Percentiles rank a stretch among this genome's conserved stretches.
These are phyloP conservation scores for Tenthredo livida DNA, from an alignment of 2,888 invertebrate genomes.

Conservation along the genomic window DNA sequence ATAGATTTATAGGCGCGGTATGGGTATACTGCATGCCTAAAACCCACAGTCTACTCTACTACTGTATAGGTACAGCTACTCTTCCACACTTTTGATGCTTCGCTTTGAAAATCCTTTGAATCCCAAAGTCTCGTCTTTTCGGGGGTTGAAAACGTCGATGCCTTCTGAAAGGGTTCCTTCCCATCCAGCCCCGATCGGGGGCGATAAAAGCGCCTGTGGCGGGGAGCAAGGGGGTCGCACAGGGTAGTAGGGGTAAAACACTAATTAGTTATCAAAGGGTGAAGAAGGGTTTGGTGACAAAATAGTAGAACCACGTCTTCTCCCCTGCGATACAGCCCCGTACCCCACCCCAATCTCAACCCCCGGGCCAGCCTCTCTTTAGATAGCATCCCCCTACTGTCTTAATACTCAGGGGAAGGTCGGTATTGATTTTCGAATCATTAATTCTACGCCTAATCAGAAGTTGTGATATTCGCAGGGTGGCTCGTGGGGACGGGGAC, in stretches of 20 bases:
- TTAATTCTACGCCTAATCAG: slow-evolving; percentile 78
- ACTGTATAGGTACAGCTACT: slow-evolving; percentile 18
- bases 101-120: slow-evolving; percentile 76
- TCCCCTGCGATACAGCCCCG: slow-evolving; percentile 56
- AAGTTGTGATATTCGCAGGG: slow-evolving; percentile 61
- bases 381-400: slow-evolving; percentile 65
- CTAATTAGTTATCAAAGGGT: slow-evolving; percentile 84
- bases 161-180: slow-evolving; percentile 70
- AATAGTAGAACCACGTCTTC: slow-evolving; percentile 71
- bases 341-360: slow-evolving; percentile 54
- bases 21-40: not conserved
- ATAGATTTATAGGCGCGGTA: not conserved
- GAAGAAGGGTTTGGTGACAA: slow-evolving; percentile 77
- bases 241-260: slow-evolving; percentile 79
- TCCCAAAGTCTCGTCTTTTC: slow-evolving; percentile 72
- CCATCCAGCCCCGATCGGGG: slow-evolving; percentile 67
- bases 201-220: slow-evolving; percentile 71
- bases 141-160: slow-evolving; percentile 71
- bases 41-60: not conserved
- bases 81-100: slow-evolving; percentile 73
- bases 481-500: slow-evolving; percentile 2
- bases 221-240: slow-evolving; percentile 72
- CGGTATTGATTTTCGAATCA: slow-evolving; percentile 78
- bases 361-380: slow-evolving; percentile 60
- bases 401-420: slow-evolving; percentile 72